phyloP scores from a whole-genome alignment of 2,113 vertebrate species.

The Merops nubicus region DNA sequence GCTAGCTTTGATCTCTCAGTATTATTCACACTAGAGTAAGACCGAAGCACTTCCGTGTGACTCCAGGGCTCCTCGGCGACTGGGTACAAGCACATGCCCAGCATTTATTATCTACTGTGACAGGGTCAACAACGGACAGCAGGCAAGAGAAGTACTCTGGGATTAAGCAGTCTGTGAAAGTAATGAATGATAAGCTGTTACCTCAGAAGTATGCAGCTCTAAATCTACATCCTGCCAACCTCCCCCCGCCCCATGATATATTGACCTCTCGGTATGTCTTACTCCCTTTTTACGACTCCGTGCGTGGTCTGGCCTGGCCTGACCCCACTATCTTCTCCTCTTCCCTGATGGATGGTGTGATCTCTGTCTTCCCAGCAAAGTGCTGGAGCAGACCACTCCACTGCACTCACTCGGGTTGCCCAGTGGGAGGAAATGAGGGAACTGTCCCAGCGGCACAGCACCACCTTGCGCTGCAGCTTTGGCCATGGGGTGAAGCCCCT shows the following conservation, averaged over 20 bases:
- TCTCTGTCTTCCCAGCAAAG: not conserved
- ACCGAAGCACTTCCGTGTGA: not conserved
- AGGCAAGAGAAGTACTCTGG: not conserved
- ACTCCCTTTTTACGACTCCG: not conserved
- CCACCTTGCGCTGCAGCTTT: not conserved
- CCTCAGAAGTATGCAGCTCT: slow-evolving; percentile 7
- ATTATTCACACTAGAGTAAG: not conserved
- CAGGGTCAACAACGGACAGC: slow-evolving; percentile 19
- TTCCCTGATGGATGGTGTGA: not conserved
- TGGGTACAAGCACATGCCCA: not conserved
- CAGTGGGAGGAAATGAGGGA: not conserved
- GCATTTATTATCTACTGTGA: not conserved
- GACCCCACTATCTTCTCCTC: not conserved
- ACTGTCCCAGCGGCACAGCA: not conserved
- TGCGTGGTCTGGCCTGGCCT: not conserved
- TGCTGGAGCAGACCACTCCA: not conserved
- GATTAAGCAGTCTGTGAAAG: slow-evolving; percentile 28
- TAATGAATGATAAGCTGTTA: slow-evolving; percentile 20
- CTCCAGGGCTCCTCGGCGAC: not conserved
- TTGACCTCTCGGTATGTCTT: not conserved
- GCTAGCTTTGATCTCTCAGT: not conserved
- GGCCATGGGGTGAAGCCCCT: not conserved
- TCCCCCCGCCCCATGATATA: accelerated
- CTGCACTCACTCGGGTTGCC: accelerated
- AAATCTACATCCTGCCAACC: not conserved